Conservation (phyloP, 2,888 invertebrate species). For the Acrobeloides nanus region DNA sequence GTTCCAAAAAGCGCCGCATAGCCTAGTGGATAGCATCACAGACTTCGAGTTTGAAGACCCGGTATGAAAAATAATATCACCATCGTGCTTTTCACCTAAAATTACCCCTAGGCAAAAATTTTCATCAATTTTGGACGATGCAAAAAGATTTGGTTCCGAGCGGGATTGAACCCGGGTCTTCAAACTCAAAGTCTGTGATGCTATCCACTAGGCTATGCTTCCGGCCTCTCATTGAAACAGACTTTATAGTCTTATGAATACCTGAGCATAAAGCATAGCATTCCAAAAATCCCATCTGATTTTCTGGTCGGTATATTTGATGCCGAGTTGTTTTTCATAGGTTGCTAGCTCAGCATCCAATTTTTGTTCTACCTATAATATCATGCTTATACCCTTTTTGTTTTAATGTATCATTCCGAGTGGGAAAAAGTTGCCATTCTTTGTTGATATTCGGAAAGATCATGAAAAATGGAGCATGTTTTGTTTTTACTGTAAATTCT, state of each 20-base stretch:
- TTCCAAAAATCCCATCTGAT: slow-evolving; percentile 51
- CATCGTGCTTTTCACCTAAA: background rate
- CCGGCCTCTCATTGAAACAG: background rate
- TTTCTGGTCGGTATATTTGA: slow-evolving; percentile 46
- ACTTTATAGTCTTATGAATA: slow-evolving; percentile 10
- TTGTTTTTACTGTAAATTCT: no score
- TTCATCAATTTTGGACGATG: no score
- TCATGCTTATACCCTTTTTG: background rate
- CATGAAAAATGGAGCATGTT: no score
- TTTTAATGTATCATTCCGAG: slow-evolving; percentile 1
- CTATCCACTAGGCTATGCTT: no score
- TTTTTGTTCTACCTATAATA: slow-evolving; percentile 23
- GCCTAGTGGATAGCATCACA: no score
- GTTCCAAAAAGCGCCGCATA: no score
- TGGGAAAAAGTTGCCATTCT: no score
- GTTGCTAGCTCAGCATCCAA: slow-evolving; percentile 19
- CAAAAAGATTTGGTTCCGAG: no score
- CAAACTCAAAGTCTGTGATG: no score
- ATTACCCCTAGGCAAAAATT: no score
- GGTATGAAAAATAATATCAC: background rate
- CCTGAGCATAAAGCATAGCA: slow-evolving; percentile 50
- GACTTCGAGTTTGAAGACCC: slow-evolving; percentile 5
- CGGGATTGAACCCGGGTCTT: no score
- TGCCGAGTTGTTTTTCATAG: slow-evolving; percentile 41
- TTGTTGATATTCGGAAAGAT: no score